Evolutionary conservation across 2,888 invertebrate genomes (phyloP).

Genomic region (Caenorhabditis becei): DNA sequence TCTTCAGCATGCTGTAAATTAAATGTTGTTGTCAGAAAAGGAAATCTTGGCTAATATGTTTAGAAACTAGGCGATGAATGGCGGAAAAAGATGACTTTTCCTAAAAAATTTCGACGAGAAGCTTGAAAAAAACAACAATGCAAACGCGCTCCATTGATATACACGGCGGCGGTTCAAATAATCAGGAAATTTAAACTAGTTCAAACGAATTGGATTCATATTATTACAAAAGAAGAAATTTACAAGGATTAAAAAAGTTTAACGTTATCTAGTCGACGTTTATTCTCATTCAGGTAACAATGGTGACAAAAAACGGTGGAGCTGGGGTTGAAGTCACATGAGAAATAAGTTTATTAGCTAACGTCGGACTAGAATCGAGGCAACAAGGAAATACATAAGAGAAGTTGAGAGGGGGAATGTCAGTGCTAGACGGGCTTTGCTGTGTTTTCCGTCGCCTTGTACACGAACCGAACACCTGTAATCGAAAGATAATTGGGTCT

Average conservation of each 20-base stretch:
- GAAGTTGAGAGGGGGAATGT: constrained; percentile 7
- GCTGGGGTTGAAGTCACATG: constrained; percentile 18
- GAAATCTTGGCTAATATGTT: background rate
- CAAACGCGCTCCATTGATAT: constrained; percentile 11
- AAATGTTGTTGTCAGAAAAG: background rate
- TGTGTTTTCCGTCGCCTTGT: constrained; percentile 39
- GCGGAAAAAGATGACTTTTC: background rate
- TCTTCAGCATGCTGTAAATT: constrained; percentile 43
- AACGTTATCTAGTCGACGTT: constrained; percentile 36
- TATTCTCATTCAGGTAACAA: constrained; percentile 20
- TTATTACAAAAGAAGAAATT: constrained; percentile 1
- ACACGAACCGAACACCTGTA: constrained; percentile 31
- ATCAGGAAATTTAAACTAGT: background rate
- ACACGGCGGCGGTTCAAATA: background rate
- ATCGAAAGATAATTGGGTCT: background rate
- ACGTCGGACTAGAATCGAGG: constrained; percentile 42
- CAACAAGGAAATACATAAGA: constrained; percentile 42
- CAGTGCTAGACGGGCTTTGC: constrained; percentile 20
- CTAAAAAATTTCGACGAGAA: background rate
- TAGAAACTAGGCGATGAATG: background rate
- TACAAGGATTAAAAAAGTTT: background rate
- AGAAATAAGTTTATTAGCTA: constrained; percentile 53
- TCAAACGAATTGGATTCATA: background rate
- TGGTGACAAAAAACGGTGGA: constrained; percentile 11
- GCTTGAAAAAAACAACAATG: background rate